Conservation (phyloP, 2,888 invertebrate species). For the Hoplodrina blanda region DNA sequence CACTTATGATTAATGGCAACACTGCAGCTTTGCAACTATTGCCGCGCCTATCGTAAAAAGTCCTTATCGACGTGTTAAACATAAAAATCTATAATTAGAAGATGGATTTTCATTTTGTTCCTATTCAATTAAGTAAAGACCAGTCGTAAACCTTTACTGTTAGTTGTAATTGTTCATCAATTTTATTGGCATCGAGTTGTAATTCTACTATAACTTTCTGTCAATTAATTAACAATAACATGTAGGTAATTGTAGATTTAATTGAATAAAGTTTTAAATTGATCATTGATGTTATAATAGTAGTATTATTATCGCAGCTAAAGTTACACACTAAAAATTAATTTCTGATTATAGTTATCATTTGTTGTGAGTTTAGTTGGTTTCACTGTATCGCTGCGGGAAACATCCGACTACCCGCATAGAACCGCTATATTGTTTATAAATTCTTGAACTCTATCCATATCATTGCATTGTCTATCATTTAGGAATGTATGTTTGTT, state of each 20-base stretch:
- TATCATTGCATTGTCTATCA: slow-evolving; percentile 25
- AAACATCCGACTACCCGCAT: slow-evolving; percentile 4
- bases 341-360: background rate
- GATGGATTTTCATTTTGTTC: background rate
- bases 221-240: background rate
- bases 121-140: slow-evolving; percentile 3
- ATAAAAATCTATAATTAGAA: slow-evolving; percentile 10
- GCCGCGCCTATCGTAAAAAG: slow-evolving; percentile 1
- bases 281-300: background rate
- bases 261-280: slow-evolving; percentile 7
- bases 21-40: slow-evolving; percentile 13
- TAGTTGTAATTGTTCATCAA: slow-evolving; percentile 20
- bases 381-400: background rate
- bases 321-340: background rate
- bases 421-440: slow-evolving; percentile 45
- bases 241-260: background rate
- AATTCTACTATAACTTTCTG: slow-evolving; percentile 11
- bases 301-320: background rate
- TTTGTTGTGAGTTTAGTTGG: slow-evolving; percentile 9
- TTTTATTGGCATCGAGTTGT: slow-evolving; percentile 10
- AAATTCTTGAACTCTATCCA: slow-evolving; percentile 40
- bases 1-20: slow-evolving; percentile 42
- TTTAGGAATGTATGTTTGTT: slow-evolving; percentile 32
- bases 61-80: background rate
- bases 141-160: slow-evolving; percentile 25